phyloP scores from a whole-genome alignment of 2,888 invertebrate species.

The Melanargia galathea region DNA sequence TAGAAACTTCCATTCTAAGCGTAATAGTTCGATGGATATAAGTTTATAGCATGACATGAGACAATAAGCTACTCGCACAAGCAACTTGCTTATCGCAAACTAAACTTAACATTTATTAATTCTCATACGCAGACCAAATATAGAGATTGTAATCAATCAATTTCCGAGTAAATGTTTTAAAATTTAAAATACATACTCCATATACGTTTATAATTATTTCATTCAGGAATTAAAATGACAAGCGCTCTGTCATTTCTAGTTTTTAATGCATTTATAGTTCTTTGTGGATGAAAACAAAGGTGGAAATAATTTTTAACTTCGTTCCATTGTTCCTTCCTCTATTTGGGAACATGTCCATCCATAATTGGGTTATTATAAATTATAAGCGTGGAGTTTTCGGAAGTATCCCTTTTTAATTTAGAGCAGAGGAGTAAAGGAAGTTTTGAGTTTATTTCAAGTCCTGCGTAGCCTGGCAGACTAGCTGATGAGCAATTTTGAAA shows the following conservation, averaged over 20 bases:
- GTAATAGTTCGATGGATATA: no score
- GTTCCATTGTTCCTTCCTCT: constrained; percentile 50
- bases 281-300: constrained; percentile 34
- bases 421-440: constrained; percentile 12
- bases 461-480: not conserved
- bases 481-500: not conserved
- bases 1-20: no score
- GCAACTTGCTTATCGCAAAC: not conserved
- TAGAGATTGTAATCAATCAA: constrained; percentile 17
- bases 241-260: constrained; percentile 24
- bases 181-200: constrained; percentile 14
- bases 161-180: constrained; percentile 16
- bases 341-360: constrained; percentile 47
- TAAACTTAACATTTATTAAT: constrained; percentile 12
- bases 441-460: constrained; percentile 17
- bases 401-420: constrained; percentile 43
- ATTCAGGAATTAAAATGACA: constrained; percentile 16
- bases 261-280: constrained; percentile 1
- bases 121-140: constrained; percentile 20
- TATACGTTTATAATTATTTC: constrained; percentile 9
- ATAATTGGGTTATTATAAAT: constrained; percentile 69
- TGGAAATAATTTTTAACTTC: constrained; percentile 47
- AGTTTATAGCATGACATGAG: no score
- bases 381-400: constrained; percentile 57
- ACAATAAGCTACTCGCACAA: not conserved